phyloP scores from a whole-genome alignment of 1,140 invertebrate species.

The Brachionus angularis region DNA sequence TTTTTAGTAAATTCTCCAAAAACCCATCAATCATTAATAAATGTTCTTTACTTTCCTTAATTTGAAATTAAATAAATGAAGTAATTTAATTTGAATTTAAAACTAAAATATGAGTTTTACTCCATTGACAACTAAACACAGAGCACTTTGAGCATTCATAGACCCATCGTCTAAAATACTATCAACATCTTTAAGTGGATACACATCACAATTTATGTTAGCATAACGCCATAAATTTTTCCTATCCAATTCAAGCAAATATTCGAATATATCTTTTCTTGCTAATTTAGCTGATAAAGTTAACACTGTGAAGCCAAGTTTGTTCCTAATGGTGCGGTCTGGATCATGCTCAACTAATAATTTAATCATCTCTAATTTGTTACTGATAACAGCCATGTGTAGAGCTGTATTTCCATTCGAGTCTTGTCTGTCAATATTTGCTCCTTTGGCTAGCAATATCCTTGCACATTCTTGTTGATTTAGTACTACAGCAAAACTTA shows the following conservation, averaged over 20 bases:
- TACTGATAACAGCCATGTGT: conserved; percentile 93
- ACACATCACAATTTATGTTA: conserved; percentile 64
- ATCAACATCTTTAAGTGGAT: too few relatives aligned
- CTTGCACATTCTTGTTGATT: conserved; percentile 95
- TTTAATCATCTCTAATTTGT: conserved; percentile 84
- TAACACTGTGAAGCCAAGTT: conserved; percentile 80
- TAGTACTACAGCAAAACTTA: conserved; percentile 89
- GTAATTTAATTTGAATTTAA: too few relatives aligned
- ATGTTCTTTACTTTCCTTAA: conserved; percentile 84
- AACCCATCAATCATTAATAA: conserved; percentile 90
- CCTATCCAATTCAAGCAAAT: too few relatives aligned
- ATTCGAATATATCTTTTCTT: conserved; percentile 66
- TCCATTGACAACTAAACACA: too few relatives aligned
- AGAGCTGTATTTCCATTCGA: conserved; percentile 94
- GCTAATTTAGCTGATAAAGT: conserved; percentile 89
- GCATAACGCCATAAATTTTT: background rate
- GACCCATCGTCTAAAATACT: too few relatives aligned
- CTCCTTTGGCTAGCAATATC: conserved; percentile 82
- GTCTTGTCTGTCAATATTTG: conserved; percentile 87
- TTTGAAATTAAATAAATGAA: conserved; percentile 48
- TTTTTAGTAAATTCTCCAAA: conserved; percentile 84
- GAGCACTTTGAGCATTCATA: too few relatives aligned
- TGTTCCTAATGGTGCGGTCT: conserved; percentile 76
- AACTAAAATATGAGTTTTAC: too few relatives aligned
- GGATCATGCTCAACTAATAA: conserved; percentile 87